phyloP scores from a whole-genome alignment of 1,140 invertebrate genomes.

The Aphaenogaster ashmeadi region DNA sequence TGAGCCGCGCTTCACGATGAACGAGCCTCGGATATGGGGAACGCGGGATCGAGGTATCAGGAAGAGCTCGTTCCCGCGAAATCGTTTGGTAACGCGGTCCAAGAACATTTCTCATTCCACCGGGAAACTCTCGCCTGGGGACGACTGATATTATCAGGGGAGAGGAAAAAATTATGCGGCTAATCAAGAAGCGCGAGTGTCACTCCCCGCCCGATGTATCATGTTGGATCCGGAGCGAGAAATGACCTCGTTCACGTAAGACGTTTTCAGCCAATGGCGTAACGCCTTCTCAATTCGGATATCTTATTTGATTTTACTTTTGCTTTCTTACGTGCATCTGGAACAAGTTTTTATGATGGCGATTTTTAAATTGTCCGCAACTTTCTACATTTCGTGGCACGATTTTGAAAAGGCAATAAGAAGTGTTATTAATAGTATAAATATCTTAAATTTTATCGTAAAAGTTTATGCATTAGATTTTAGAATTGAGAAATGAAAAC shows the following conservation, averaged over 20 bases:
- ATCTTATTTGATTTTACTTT: background rate
- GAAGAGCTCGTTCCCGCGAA: conserved; percentile 28
- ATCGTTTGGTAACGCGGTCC: conserved; percentile 56
- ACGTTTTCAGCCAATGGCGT: conserved; percentile 30
- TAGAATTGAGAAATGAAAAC: background rate
- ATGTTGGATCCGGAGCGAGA: conserved; percentile 64
- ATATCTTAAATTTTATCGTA: background rate
- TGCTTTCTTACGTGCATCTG: background rate
- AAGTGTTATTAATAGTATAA: background rate
- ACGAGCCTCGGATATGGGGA: conserved; percentile 54
- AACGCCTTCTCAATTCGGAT: conserved; percentile 42
- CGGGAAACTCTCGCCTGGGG: background rate
- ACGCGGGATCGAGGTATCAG: conserved; percentile 56
- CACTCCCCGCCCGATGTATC: conserved; percentile 66
- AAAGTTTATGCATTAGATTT: background rate
- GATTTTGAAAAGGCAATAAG: background rate
- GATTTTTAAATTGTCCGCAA: background rate
- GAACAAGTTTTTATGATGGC: background rate
- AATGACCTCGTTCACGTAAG: conserved; percentile 61
- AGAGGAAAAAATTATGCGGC: conserved; percentile 72
- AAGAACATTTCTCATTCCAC: conserved; percentile 60
- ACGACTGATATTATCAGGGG: conserved; percentile 23
- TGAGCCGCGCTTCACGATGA: conserved; percentile 55
- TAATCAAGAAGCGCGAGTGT: conserved; percentile 73
- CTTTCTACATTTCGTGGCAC: background rate